Percentiles rank a stretch among this genome's conserved stretches.
Evolutionary conservation across 2,888 invertebrate genomes (phyloP).

Genomic region (Spisula subtruncata): DNA sequence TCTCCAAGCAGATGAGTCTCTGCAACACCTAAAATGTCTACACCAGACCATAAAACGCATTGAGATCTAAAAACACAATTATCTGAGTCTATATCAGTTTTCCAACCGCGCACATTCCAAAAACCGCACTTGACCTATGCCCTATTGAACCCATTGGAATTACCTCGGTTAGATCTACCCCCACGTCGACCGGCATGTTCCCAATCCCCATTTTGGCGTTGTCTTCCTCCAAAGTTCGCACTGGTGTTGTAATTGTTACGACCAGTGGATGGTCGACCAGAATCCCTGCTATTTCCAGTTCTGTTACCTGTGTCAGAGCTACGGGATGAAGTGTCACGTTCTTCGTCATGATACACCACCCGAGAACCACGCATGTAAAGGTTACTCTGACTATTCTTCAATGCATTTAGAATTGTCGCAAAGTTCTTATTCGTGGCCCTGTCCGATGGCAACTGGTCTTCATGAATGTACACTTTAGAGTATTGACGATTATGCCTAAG

Average conservation of each 20-base stretch:
- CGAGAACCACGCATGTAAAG: neutral
- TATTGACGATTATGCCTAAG: no score
- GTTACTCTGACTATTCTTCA: neutral
- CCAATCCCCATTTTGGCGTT: no score
- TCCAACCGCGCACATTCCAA: constrained; percentile 45
- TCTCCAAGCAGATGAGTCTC: no score
- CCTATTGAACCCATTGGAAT: no score
- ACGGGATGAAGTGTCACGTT: no score
- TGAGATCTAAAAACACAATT: constrained; percentile 32
- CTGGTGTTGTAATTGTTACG: neutral
- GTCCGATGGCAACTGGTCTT: no score
- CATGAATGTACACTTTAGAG: no score
- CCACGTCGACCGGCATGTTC: no score
- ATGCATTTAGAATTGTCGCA: neutral
- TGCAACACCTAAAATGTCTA: no score
- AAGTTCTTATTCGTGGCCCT: no score
- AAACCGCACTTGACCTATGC: neutral
- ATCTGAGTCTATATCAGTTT: neutral
- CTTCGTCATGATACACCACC: neutral
- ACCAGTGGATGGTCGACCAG: neutral
- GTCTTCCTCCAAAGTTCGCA: no score
- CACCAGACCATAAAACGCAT: neutral
- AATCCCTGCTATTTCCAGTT: neutral
- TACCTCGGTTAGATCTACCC: no score
- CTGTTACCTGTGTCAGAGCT: neutral